phyloP scores from a whole-genome alignment of 2,113 vertebrate genomes.

The Oryctolagus cuniculus region mOryCun1.1 NC_091453.1:54291501-54292000 shows the following conservation, averaged over 20 bases:
- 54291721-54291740: slow-evolving; percentile 55
- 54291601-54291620: slow-evolving; percentile 77
- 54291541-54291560: slow-evolving; percentile 69
- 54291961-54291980: slow-evolving; percentile 81
- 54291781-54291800: slow-evolving; percentile 74
- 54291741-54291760: slow-evolving; percentile 63
- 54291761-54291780: slow-evolving; percentile 72
- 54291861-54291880: slow-evolving; percentile 40
- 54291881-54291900: slow-evolving; percentile 70
- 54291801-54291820: slow-evolving; percentile 74
- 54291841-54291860: slow-evolving; percentile 71
- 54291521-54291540: background rate
- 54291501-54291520: slow-evolving; percentile 73
- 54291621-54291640: slow-evolving; percentile 53
- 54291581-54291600: slow-evolving; percentile 72
- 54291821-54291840: slow-evolving; percentile 74
- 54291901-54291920: slow-evolving; percentile 75
- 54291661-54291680: slow-evolving; percentile 68
- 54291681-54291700: slow-evolving; percentile 69
- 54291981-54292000: slow-evolving; percentile 80
- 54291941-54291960: slow-evolving; percentile 78
- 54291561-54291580: slow-evolving; percentile 78
- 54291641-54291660: slow-evolving; percentile 81
- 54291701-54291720: slow-evolving; percentile 59
- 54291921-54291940: slow-evolving; percentile 74